Base-by-base conservation (phyloP, 2,113 vertebrate genomes). In the Megaceryle maxima region DNA sequence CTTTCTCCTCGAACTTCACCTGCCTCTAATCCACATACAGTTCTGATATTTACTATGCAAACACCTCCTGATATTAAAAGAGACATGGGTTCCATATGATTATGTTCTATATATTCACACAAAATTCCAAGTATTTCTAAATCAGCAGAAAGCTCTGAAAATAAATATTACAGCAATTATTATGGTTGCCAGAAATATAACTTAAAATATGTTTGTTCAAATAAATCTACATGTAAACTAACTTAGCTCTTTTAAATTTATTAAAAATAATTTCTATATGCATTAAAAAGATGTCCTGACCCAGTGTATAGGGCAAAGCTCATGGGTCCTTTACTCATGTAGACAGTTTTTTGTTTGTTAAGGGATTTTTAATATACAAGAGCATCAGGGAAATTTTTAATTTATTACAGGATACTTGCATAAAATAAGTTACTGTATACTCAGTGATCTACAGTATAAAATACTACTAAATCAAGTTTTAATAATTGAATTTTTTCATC, bases 11-110 rank as follows among this genome's bases (percentile, higher is more conserved):
- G 26, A 16, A 63, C 31, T 78, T 70, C 82, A 78, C 19, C 81
- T 81, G 55, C 68, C 64, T 84, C 46, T 72, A 75, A n/a, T 16
- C 2, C 43, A 39, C 48, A 55, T 7, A 35, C 17, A 24, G 26
- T 6, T 72, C 46, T 78, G 69, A 66, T 70, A 78, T 91, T 94
- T 94, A 66, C 90, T 85, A 22, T 59, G 70, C 56, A 96, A 94
- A 90, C 56, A 85, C 16, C 44, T 55, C 57, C 72, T 79, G 82
- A 6, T 13, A 79, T 82, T 78, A 87, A 90, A 50, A 6, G 1
- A 75, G 46, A 31, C 39, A 6, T 1, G 21, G 28, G 10, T 63
- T 66, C 78, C 82, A 80, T 16, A 15, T 13, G 8, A 81, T 50
- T 59, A 43, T 9, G 1, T 39, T 66, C 39, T 77, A 51, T 26